phyloP scores from a whole-genome alignment of 2,797 vertebrate genomes.

The Poeciliopsis paucimaculata region DNA sequence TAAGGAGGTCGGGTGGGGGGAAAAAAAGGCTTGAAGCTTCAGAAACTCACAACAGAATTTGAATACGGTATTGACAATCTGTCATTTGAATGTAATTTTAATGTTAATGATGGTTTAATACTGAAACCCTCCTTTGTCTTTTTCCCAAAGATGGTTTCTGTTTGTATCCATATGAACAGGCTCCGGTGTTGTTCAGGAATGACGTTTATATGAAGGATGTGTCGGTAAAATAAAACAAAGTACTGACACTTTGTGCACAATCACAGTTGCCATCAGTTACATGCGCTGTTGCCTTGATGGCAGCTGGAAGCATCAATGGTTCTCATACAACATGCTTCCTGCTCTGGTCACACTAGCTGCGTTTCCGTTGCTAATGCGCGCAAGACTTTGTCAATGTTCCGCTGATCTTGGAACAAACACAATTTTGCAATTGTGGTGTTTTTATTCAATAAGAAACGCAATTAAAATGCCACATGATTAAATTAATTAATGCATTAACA shows the following conservation, averaged over 20 bases:
- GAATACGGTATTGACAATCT: constrained; percentile 31
- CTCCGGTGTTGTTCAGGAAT: constrained; percentile 23
- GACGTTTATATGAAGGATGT: background rate
- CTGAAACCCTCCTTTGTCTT: constrained; percentile 43
- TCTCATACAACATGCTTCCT: background rate
- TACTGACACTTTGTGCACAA: constrained; percentile 39
- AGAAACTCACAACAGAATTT: background rate
- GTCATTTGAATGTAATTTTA: constrained; percentile 23
- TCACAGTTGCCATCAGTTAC: constrained; percentile 28
- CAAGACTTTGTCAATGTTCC: too few species aligned
- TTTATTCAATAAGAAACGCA: too few species aligned
- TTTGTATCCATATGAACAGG: constrained; percentile 8
- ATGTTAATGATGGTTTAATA: constrained; percentile 52
- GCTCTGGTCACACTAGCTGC: constrained; percentile 1
- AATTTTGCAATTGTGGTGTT: too few species aligned
- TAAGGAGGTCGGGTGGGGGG: background rate
- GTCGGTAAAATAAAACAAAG: constrained; percentile 19
- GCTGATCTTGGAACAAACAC: too few species aligned
- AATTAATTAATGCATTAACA: too few species aligned
- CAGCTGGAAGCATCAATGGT: constrained; percentile 40
- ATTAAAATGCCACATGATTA: too few species aligned
- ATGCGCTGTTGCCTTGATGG: constrained; percentile 46
- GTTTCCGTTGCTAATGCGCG: too few species aligned
- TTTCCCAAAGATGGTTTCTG: constrained; percentile 51
- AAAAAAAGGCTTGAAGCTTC: background rate